These are phyloP conservation scores for Agrilus mali DNA, from an alignment of 2,888 invertebrate genomes.

Conservation along the genomic window DNA sequence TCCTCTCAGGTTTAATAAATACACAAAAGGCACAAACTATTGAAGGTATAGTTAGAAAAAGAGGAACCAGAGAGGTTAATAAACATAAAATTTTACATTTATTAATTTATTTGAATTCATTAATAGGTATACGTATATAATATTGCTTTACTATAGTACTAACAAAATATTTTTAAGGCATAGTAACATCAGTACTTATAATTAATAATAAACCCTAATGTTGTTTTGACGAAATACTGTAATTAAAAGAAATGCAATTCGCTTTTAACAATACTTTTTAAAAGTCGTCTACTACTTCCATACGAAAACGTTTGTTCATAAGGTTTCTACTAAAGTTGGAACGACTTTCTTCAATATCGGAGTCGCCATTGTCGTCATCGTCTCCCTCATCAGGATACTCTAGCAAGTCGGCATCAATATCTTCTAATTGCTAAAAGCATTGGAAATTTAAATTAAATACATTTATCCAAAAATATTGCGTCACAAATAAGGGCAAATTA, in stretches of 20 bases:
- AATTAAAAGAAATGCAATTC: too few relatives aligned
- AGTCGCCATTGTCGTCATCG: constrained; percentile 21
- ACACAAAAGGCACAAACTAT: too few relatives aligned
- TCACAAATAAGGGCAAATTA: too few relatives aligned
- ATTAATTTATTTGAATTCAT: too few relatives aligned
- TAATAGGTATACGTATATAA: not conserved
- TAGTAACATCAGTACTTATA: not conserved
- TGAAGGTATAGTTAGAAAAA: too few relatives aligned
- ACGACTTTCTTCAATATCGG: constrained; percentile 6
- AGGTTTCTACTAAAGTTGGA: constrained; percentile 18
- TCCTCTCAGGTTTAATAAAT: too few relatives aligned
- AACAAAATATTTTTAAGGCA: too few relatives aligned
- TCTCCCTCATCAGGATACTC: constrained; percentile 27
- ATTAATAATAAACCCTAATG: constrained; percentile 9
- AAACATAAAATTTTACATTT: too few relatives aligned
- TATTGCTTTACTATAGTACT: not conserved
- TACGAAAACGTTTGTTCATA: constrained; percentile 27
- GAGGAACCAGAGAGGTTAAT: too few relatives aligned
- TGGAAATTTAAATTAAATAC: not conserved
- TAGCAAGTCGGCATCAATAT: constrained; percentile 26
- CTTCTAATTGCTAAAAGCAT: constrained; percentile 17
- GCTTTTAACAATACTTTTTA: constrained; percentile 4
- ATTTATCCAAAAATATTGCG: too few relatives aligned
- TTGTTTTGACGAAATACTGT: too few relatives aligned
- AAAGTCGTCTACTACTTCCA: constrained; percentile 29